Conservation (phyloP, 2,113 vertebrate species). For the Charadrius vociferus region DNA sequence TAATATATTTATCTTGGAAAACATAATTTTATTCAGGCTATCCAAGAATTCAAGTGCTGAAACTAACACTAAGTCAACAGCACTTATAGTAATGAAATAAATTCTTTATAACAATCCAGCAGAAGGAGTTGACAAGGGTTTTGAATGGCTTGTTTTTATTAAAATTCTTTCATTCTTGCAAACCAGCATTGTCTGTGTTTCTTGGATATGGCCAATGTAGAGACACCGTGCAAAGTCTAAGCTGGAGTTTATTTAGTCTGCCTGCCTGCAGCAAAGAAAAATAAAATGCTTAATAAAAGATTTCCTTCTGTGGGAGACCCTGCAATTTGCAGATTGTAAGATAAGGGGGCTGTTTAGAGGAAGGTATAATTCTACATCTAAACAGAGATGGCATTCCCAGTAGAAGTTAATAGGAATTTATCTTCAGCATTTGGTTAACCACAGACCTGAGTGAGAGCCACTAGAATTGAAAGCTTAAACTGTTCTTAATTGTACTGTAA, state of each 20-base stretch:
- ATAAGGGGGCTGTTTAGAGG: constrained; percentile 52
- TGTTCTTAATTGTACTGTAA: constrained; percentile 65
- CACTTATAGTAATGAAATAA: constrained; percentile 82
- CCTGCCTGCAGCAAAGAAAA: constrained; percentile 79
- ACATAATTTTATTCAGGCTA: constrained; percentile 65
- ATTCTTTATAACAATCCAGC: constrained; percentile 76
- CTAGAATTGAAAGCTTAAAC: constrained; percentile 59
- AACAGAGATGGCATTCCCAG: constrained; percentile 49
- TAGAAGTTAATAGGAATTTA: constrained; percentile 38
- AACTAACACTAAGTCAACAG: constrained; percentile 84
- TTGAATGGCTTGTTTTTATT: constrained; percentile 85
- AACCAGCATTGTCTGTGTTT: constrained; percentile 82
- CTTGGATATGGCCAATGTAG: constrained; percentile 78
- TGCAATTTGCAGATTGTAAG: constrained; percentile 69
- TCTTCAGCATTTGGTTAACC: constrained; percentile 64
- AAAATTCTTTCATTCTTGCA: constrained; percentile 85
- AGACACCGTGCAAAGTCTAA: constrained; percentile 76
- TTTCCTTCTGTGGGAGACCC: constrained; percentile 79
- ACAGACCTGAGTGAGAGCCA: constrained; percentile 54
- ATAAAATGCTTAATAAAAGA: constrained; percentile 83
- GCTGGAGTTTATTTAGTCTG: constrained; percentile 83
- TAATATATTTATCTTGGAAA: constrained; percentile 82
- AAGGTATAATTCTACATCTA: constrained; percentile 55
- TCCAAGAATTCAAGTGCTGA: constrained; percentile 83
- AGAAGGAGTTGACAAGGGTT: constrained; percentile 69